Evolutionary conservation across 2,113 vertebrate genomes (phyloP).

Genomic region (Pachyramphus minor): DNA sequence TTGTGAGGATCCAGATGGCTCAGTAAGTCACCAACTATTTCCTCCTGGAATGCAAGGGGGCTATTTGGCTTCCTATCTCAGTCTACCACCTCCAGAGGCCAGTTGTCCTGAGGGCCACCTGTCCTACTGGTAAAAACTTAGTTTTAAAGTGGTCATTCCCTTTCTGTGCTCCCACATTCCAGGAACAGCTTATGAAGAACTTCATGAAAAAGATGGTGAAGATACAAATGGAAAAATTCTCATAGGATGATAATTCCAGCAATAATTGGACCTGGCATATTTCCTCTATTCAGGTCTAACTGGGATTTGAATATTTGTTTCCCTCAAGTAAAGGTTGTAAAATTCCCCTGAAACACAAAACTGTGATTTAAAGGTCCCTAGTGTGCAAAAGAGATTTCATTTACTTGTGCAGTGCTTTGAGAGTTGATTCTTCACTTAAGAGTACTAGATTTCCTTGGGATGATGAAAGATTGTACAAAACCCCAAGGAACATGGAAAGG

Average conservation of each 20-base stretch:
- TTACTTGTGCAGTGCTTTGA: constrained; percentile 50
- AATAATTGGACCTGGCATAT: constrained; percentile 47
- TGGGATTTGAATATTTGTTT: constrained; percentile 66
- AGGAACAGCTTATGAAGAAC: neutral
- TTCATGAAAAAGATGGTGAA: neutral
- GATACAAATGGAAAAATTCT: neutral
- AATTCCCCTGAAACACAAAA: constrained; percentile 58
- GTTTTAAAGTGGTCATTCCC: neutral
- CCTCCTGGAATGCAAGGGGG: too few species aligned
- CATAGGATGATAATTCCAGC: neutral
- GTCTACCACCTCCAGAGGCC: too few species aligned
- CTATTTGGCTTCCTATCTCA: too few species aligned
- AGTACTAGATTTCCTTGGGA: constrained; percentile 26
- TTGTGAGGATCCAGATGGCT: too few species aligned
- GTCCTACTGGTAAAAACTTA: too few species aligned
- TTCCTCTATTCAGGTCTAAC: constrained; percentile 17
- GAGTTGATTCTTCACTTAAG: constrained; percentile 45
- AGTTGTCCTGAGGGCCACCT: too few species aligned
- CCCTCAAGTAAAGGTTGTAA: constrained; percentile 54
- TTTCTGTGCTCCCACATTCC: neutral
- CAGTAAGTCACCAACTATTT: too few species aligned
- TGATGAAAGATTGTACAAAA: constrained; percentile 27
- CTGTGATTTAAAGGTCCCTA: constrained; percentile 41
- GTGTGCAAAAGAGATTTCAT: constrained; percentile 26
- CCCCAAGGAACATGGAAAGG: constrained; percentile 29